Percentiles rank a stretch among this genome's conserved stretches.
These are phyloP conservation scores for Scortum barcoo DNA, from an alignment of 2,113 vertebrate genomes.

Conservation along the genomic window DNA sequence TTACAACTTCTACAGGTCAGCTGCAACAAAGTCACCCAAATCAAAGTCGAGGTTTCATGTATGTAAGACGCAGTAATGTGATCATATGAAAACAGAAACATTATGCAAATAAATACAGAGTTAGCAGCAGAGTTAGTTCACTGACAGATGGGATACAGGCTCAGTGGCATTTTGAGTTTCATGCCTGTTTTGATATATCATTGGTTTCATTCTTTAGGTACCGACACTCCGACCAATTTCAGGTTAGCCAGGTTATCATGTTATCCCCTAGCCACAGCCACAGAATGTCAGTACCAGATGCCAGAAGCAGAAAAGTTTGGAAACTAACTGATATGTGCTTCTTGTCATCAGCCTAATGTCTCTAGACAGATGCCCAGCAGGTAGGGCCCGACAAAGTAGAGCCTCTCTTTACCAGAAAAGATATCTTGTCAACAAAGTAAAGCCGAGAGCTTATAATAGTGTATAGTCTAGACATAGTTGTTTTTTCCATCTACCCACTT, in stretches of 20 bases:
- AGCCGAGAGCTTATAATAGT: not conserved
- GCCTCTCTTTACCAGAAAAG: not conserved
- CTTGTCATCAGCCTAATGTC: not conserved
- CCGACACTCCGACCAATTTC: too few relatives aligned
- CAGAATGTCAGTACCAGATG: not conserved
- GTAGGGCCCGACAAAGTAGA: not conserved
- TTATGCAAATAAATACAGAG: not conserved
- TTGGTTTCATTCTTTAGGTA: constrained; percentile 8
- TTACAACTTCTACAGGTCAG: constrained; percentile 38
- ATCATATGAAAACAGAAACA: constrained; percentile 16
- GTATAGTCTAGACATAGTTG: not conserved
- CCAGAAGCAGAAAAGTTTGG: not conserved
- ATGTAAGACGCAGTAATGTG: not conserved
- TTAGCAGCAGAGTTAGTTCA: not conserved
- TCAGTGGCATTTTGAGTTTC: constrained; percentile 20
- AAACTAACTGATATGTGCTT: not conserved
- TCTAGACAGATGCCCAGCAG: not conserved
- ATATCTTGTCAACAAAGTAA: not conserved
- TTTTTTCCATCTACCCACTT: not conserved
- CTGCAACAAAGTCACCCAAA: constrained; percentile 12
- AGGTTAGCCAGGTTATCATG: too few relatives aligned
- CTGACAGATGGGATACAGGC: constrained; percentile 3
- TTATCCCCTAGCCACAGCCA: not conserved
- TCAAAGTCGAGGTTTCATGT: not conserved
- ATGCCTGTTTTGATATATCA: constrained; percentile 8